Base-by-base conservation (phyloP, 2,888 invertebrate species). In the Rhingia campestris region DNA sequence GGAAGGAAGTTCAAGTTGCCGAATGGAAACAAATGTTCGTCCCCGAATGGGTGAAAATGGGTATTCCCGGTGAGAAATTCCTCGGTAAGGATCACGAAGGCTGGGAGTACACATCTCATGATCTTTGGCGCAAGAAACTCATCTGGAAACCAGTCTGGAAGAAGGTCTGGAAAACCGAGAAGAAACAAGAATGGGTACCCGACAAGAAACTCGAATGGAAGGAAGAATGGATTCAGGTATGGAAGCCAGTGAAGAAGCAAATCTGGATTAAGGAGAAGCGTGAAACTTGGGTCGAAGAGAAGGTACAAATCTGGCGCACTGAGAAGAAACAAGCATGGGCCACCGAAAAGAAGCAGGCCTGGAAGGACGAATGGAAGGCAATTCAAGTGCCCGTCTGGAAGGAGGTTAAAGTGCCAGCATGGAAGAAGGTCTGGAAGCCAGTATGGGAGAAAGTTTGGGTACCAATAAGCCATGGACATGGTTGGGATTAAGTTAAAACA, bases 381-480 rank as follows among this genome's bases (percentile, higher is more conserved):
- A 93, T 94, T 73, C 93, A 96, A 90, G 94, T 96, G 49, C 95
- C 95, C 49, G 94, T 95, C 73, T 96, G 95, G 95, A 95, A 95
- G 84, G 91, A 91, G 81, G 89, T 93, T 81, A 93, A 93, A 88
- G 92, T 93, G 39, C 95, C 96, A 51, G 94, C 95, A 58, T 96
- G 95, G 95, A 95, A 96, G 88, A 96, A 96, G 90, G 95, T 96
- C 77, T 96, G 94, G 94, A 95, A 95, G 88, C 96, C 96, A 6
- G 96, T 96, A 0, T 95, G 96, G 94, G 95, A 96, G 88, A 95
- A 95, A 81, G 95, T 96, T 86, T 96, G 96, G 96, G 96, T 96
- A 91, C 95, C 95, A 9, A 92, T 93, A 51, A 88, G 88, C 79
- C 89, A 89, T 86, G 91, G 91, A 49, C 89, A 89, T 86, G 91